Evolutionary conservation across 2,888 invertebrate species (phyloP), one percentile per base, ranked within the genome.

Genomic region (Furcula furcula): DNA sequence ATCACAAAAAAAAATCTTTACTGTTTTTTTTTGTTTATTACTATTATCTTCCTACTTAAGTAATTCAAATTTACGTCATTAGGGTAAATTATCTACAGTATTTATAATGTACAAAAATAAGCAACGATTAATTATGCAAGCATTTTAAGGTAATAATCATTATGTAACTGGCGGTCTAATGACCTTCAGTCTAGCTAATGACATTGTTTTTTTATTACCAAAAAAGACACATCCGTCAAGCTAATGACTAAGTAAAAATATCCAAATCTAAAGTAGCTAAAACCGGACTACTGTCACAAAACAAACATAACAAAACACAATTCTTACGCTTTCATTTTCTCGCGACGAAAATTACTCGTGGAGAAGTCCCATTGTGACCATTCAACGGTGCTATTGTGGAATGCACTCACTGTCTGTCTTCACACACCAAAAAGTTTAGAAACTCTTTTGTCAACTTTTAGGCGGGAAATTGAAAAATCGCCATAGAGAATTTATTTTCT

Each of bases 271-370:
- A 43, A 29, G 11, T 32, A 19, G 29, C 36, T 29, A 29, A 37
- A 40, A 33, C 47, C 37, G 40, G 46, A 37, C 42, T 11, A 31
- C 29, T 20, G 36, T 36, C 40, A 28, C 36, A 37, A 28, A 42
- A 39, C 42, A 36, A 57, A 55, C 21, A 53, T 55, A 67, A 73
- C 52, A 65, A 67, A 67, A 50, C 50, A 74, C 63, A 75, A 74
- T 76, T 68, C 87, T 87, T 78, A 87, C 87, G 76, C 71, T 82
- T 76, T 83, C 87, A 88, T 88, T 84, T 85, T 87, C 77, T 67
- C 60, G 69, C 61, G 69, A 71, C 72, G 67, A 76, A 75, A 74
- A 82, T 82, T 76, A 81, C 80, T 66, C 60, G 68, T 58, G 63
- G 65, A 64, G 67, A 76, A 75, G 66, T 68, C 59, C 69, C 77